phyloP scores from a whole-genome alignment of 2,888 invertebrate species.

The Hypselothyrea guttata region DNA sequence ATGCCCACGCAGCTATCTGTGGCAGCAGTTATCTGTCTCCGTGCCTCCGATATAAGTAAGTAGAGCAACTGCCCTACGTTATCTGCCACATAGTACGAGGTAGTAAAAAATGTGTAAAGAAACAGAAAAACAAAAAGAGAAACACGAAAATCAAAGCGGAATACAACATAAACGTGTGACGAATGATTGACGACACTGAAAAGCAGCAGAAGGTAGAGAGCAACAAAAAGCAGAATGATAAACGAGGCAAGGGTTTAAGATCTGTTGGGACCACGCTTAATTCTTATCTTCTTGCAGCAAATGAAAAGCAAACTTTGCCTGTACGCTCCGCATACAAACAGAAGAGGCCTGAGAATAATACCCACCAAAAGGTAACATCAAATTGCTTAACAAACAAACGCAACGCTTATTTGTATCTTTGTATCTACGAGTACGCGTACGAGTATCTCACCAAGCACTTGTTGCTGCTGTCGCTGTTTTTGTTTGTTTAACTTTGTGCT shows the following conservation, averaged over 20 bases:
- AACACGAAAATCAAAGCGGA: conserved; percentile 20
- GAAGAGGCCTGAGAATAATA: conserved; percentile 27
- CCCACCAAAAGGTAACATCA: conserved; percentile 38
- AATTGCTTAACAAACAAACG: conserved; percentile 67
- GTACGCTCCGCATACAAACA: conserved; percentile 25
- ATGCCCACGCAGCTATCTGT: conserved; percentile 54
- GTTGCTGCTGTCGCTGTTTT: conserved; percentile 26
- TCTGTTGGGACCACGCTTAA: conserved; percentile 45
- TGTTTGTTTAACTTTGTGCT: conserved; percentile 43
- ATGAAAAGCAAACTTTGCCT: conserved; percentile 57
- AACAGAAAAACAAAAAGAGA: conserved; percentile 21
- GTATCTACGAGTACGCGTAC: conserved; percentile 25
- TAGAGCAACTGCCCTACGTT: conserved; percentile 62
- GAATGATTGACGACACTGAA: conserved; percentile 68
- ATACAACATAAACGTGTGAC: conserved; percentile 46
- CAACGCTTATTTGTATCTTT: conserved; percentile 17
- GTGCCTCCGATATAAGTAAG: conserved; percentile 28
- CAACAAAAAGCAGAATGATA: conserved; percentile 29
- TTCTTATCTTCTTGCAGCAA: conserved; percentile 34
- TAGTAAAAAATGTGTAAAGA: conserved; percentile 7
- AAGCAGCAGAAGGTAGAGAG: conserved; percentile 25
- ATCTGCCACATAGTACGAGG: conserved; percentile 13
- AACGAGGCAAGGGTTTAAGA: conserved; percentile 66
- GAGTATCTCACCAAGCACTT: conserved; percentile 34
- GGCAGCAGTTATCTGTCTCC: conserved; percentile 35